Evolutionary conservation across 2,888 invertebrate species (phyloP), one percentile per base, ranked within the genome.

Genomic region (Microctonus aethiopoides): DNA sequence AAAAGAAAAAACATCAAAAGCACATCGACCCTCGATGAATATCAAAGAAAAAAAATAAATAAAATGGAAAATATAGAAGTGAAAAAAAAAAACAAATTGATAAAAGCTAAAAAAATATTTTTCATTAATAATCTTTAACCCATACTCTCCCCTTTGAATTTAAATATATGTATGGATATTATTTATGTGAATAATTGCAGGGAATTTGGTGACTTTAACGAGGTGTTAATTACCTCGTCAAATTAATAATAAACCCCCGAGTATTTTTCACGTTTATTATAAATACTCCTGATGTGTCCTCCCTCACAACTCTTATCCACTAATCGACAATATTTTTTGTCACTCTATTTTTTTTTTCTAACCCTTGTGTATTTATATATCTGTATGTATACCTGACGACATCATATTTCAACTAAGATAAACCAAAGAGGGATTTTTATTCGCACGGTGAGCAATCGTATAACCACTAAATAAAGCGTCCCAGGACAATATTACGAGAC

Each of bases 401-500:
- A 26, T 29, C 9, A 51, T 32, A 52, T 60, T 62, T 46, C 20
- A 62, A 39, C 46, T 32, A 63, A 56, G 57, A 63, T 46, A 63
- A 41, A 29, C 26, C 6, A 41, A 29, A 22, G 34, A 56, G 13
- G 39, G 56, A 22, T 13, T 11, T 52, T 54, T 54, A 54, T 56
- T 11, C 59, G 16, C 11, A 20, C 29, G 26, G 24, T 63, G 63
- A 63, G 56, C 56, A 63, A 68, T 68, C 56, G 61, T 39, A 59
- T 59, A 16, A 59, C 34, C 59, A 59, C 11, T 59, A 16, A n/a
- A 32, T 26, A 29, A 46, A 16, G 29, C n/a, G 32, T 51, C 46
- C 20, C 41, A 67, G 67, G 32, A 60, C 26, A 36, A 67, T 68
- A 68, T 68, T 68, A 68, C 32, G 56, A 68, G 68, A 68, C 68